Base-by-base conservation (phyloP, 2,888 invertebrate species). In the Aleiodes testaceus region DNA sequence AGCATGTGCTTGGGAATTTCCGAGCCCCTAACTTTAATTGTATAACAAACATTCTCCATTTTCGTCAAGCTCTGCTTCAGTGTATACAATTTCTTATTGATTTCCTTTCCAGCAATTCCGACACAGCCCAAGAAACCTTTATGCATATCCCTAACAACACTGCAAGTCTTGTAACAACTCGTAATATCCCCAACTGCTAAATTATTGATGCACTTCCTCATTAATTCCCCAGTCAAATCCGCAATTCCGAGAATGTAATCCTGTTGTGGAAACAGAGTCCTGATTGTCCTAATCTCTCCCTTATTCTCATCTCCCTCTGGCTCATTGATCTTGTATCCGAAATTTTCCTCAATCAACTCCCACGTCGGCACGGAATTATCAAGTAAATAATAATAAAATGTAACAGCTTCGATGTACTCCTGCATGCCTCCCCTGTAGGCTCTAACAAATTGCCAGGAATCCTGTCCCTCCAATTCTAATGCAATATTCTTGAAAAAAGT, bases 171-270 rank as follows among this genome's bases (percentile, higher is more conserved):
- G 81, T 91, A 92, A 83, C 95, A 95, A 55, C 91, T 92, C 2
- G 91, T 90, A 12, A 92, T 90, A 76, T 95, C 93, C 0, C 95
- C 95, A 72, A 91, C 90, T 0, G 94, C 92, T 69, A 97, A 90
- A 79, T 93, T 93, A 83, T 94, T 95, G 6, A 97, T 95, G 67
- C 96, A 95, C 78, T 93, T 91, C 64, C 97, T 90, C 97, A 97
- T 97, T 52, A 97, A 85, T 86, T 97, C 97, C 0, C 97, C 97
- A 0, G 95, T 96, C 30, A 97, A 89, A 88, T 97, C 97, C 0
- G 94, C 93, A 44, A 97, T 87, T 0, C 97, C 97, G 49, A 97
- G 87, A 82, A 97, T 88, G 78, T 89, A 93, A 74, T 93, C 92
- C 44, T 82, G 82, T 0, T 89, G 89, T 12, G 88, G 87, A 66